phyloP scores from a whole-genome alignment of 2,113 vertebrate species.

The Bubalus kerabau region DNA sequence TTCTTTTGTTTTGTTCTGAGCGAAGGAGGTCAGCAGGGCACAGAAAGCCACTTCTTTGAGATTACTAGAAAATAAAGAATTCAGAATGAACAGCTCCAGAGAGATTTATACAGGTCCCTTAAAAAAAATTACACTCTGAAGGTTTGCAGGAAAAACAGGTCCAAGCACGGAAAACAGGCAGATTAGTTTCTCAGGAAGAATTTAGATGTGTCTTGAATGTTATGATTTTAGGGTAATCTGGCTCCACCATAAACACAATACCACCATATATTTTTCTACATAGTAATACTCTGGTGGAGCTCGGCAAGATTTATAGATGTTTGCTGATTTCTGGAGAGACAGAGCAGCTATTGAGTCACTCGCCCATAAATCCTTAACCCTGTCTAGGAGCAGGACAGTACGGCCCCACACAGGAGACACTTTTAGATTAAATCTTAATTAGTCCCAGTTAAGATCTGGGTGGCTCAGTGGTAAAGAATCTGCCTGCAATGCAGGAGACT shows the following conservation, averaged over 20 bases:
- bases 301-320: not conserved
- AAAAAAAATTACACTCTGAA: conserved; percentile 17
- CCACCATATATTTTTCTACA: not conserved
- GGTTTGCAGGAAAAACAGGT: not conserved
- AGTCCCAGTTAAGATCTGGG: not conserved
- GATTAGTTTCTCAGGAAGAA: not conserved
- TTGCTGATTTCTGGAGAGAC: not conserved
- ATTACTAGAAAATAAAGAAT: conserved; percentile 33
- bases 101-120: not conserved
- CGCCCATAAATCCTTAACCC: not conserved
- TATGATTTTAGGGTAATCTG: not conserved
- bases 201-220: not conserved
- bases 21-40: not conserved
- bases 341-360: not conserved
- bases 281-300: not conserved
- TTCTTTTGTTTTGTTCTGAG: conserved; percentile 9
- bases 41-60: not conserved
- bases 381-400: not conserved
- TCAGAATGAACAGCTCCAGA: not conserved
- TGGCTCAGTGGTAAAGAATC: not conserved
- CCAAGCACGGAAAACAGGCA: not conserved
- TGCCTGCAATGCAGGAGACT: not conserved
- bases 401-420: not conserved
- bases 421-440: not conserved
- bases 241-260: not conserved